Percentiles rank a stretch among this genome's conserved stretches.
Conservation (phyloP, 2,113 vertebrate genomes). For the Heptranchias perlo region DNA sequence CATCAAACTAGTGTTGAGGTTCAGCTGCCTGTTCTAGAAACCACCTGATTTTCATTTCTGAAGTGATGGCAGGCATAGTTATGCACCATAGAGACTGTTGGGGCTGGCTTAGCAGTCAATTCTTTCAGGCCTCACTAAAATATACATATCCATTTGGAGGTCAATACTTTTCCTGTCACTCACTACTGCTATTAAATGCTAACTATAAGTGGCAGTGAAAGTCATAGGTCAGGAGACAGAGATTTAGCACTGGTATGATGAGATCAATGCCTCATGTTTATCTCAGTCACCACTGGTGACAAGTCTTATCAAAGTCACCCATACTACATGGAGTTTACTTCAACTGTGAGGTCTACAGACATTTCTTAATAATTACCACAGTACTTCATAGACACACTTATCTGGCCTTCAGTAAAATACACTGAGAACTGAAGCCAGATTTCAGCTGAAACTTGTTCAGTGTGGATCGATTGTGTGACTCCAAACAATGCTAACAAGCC, state of each 20-base stretch:
- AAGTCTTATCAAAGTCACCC: constrained; percentile 34
- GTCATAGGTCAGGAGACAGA: constrained; percentile 35
- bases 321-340: constrained; percentile 19
- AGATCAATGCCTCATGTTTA: constrained; percentile 35
- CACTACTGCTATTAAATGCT: background rate
- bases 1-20: background rate
- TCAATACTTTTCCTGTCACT: background rate
- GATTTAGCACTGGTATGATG: background rate
- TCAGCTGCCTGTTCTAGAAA: background rate
- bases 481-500: constrained; percentile 28
- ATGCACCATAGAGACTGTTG: background rate
- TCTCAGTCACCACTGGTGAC: constrained; percentile 30
- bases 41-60: background rate
- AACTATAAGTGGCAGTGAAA: constrained; percentile 29
- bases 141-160: background rate
- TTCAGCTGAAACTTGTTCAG: constrained; percentile 26
- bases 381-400: constrained; percentile 32
- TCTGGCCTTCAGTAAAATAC: constrained; percentile 36
- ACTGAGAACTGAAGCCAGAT: constrained; percentile 31
- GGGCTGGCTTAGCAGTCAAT: background rate
- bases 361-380: constrained; percentile 35
- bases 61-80: too few relatives aligned
- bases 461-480: constrained; percentile 36
- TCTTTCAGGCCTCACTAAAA: background rate
- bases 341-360: constrained; percentile 20